Evolutionary conservation across 2,113 vertebrate species (phyloP).

Genomic region (Cyprinodon variegatus): DNA sequence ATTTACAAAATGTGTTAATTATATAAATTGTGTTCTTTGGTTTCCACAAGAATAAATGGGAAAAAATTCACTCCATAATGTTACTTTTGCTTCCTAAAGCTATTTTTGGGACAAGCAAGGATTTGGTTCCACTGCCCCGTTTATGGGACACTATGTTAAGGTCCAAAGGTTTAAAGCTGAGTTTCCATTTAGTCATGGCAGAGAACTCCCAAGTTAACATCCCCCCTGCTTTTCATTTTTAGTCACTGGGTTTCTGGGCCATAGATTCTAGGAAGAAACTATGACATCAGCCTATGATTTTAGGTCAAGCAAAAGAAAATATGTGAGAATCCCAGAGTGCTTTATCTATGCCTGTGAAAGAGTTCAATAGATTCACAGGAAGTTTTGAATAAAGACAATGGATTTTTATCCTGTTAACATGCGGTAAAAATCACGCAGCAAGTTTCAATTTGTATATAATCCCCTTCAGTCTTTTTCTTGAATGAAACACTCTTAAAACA

Average conservation of each 20-base stretch:
- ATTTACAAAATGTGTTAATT: neutral
- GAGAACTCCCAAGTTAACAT: constrained; percentile 44
- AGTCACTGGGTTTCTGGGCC: constrained; percentile 53
- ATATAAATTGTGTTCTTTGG: neutral
- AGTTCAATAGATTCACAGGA: constrained; percentile 42
- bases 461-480: constrained; percentile 10
- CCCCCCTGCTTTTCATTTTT: constrained; percentile 41
- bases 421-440: constrained; percentile 51
- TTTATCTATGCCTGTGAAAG: constrained; percentile 24
- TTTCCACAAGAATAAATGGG: neutral
- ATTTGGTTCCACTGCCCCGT: constrained; percentile 12
- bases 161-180: constrained; percentile 36
- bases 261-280: constrained; percentile 40
- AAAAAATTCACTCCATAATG: neutral
- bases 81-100: neutral
- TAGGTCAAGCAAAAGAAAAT: constrained; percentile 53
- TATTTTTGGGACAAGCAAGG: constrained; percentile 11
- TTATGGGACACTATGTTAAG: constrained; percentile 7
- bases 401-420: constrained; percentile 45
- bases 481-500: constrained; percentile 51
- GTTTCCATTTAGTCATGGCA: constrained; percentile 64
- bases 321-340: constrained; percentile 32
- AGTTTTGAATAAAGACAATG: constrained; percentile 20
- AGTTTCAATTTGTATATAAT: constrained; percentile 30
- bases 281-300: constrained; percentile 70